Evolutionary conservation across 2,888 invertebrate genomes (phyloP).

Genomic region (Sesia bembeciformis): DNA sequence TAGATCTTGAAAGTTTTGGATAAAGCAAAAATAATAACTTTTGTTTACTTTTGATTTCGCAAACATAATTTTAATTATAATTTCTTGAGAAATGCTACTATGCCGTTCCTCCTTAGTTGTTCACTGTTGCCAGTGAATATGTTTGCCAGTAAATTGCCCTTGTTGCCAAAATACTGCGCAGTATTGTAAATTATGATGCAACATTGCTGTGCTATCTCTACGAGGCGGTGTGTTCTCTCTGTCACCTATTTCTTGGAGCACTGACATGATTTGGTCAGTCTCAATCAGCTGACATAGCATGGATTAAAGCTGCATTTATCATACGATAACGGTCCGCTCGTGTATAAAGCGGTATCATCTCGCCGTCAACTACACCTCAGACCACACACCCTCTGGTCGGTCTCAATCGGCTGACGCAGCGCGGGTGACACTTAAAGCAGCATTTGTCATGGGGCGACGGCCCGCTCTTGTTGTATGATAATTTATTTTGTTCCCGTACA

Average conservation of each 20-base stretch:
- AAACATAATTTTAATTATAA: too few species aligned
- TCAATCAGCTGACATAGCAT: conserved; percentile 15
- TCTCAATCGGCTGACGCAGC: conserved; percentile 16
- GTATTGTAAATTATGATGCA: too few species aligned
- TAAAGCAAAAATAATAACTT: too few species aligned
- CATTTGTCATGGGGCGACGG: conserved; percentile 26
- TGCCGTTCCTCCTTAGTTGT: too few species aligned
- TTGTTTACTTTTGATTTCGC: too few species aligned
- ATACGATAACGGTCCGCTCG: too few species aligned
- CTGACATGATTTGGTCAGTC: conserved; percentile 1
- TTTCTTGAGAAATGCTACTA: too few species aligned
- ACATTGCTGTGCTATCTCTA: neutral
- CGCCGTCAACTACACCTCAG: neutral
- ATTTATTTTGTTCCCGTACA: conserved; percentile 14
- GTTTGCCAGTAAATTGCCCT: too few species aligned
- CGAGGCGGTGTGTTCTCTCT: neutral
- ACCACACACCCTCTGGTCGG: neutral
- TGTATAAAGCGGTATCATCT: neutral
- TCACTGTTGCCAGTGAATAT: too few species aligned
- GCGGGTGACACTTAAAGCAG: conserved; percentile 18
- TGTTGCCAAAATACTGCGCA: too few species aligned
- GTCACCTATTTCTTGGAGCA: neutral
- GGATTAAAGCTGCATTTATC: conserved; percentile 13
- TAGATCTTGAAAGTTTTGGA: too few species aligned
- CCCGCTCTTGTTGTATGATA: conserved; percentile 17